A percentile compares a stretch with the other conserved stretches of the same genome.
Evolutionary conservation across 2,888 invertebrate species (phyloP).

Genomic region (Gonocerus acuteangulatus): DNA sequence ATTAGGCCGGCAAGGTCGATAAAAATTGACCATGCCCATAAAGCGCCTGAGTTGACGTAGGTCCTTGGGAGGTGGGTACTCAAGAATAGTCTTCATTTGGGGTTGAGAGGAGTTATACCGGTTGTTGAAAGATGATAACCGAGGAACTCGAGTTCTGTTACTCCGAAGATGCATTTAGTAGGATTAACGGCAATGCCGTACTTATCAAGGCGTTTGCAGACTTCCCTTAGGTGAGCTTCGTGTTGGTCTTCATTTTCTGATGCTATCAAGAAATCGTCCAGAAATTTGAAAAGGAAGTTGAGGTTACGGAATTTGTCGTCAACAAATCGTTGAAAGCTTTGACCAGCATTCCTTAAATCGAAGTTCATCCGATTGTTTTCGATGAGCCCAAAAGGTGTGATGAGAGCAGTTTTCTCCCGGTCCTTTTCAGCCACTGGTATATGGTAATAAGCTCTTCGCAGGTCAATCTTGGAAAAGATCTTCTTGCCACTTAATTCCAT

Average conservation of each 20-base stretch:
- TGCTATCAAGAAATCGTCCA: not conserved
- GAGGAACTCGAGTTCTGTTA: conserved; percentile 25
- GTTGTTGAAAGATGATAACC: conserved; percentile 28
- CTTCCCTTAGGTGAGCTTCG: conserved; percentile 29
- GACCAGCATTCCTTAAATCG: conserved; percentile 37
- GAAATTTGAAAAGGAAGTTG: conserved; percentile 38
- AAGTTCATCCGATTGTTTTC: conserved; percentile 36
- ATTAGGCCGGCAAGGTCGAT: not conserved
- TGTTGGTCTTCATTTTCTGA: conserved; percentile 31
- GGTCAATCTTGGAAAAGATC: not conserved
- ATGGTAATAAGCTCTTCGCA: not conserved
- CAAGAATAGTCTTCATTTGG: conserved; percentile 34
- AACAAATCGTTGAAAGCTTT: conserved; percentile 40
- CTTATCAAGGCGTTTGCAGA: conserved; percentile 32
- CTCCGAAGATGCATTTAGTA: conserved; percentile 34
- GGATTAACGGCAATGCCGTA: conserved; percentile 38
- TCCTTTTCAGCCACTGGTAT: not conserved
- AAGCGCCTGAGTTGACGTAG: conserved; percentile 27
- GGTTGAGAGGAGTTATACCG: conserved; percentile 28
- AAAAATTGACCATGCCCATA: conserved; percentile 33
- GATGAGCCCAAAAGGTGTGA: conserved; percentile 37
- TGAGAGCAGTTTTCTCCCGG: conserved; percentile 38
- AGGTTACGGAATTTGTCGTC: conserved; percentile 32
- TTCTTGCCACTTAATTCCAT: not conserved
- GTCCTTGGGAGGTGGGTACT: conserved; percentile 33